Conservation (phyloP, 2,888 invertebrate genomes). For the Rhopalosiphum nymphaeae region DNA sequence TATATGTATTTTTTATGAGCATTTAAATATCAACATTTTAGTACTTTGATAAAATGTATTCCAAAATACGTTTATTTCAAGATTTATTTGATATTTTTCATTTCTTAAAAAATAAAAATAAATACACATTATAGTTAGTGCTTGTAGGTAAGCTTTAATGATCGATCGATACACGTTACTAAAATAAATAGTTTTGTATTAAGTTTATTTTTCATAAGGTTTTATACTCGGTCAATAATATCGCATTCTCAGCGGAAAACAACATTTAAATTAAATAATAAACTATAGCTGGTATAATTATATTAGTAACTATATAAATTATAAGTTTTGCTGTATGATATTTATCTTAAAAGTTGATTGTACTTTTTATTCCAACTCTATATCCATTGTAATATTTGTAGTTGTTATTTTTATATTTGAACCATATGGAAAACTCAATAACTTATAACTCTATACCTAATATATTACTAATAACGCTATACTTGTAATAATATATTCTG, state of each 20-base stretch:
- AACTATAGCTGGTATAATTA: neutral
- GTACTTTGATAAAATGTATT: neutral
- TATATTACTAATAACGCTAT: neutral
- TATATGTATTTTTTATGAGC: neutral
- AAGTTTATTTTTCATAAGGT: neutral
- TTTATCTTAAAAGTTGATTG: slow-evolving; percentile 11
- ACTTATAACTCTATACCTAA: neutral
- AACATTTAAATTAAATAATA: neutral
- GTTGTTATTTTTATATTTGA: neutral
- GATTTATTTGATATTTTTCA: neutral
- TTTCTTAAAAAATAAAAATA: neutral
- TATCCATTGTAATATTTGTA: neutral
- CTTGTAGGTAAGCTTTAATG: neutral
- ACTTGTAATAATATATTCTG: neutral
- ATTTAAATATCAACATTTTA: neutral
- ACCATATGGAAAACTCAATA: neutral
- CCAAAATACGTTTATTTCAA: neutral
- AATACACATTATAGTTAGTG: neutral
- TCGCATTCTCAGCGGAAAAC: neutral
- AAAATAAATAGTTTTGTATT: neutral
- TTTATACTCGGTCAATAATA: neutral
- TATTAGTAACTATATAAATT: neutral
- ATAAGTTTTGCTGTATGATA: neutral
- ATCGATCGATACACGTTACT: neutral
- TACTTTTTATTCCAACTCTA: neutral